Evolutionary conservation across 2,888 invertebrate species (phyloP), one percentile per base, ranked within the genome.

Genomic region (Heliconius ethilla): DNA sequence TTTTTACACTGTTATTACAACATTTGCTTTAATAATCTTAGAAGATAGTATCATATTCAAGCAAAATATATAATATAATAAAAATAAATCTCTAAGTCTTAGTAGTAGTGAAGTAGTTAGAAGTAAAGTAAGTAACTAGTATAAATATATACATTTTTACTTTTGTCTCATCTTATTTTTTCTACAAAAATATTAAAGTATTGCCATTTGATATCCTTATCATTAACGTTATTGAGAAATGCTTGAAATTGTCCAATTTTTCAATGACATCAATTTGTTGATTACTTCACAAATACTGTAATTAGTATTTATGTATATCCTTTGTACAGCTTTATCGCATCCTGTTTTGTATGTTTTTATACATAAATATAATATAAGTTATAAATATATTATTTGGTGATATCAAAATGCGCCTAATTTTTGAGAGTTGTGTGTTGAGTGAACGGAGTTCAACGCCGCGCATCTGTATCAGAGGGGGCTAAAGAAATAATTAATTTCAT

Each of bases 331-430:
- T 63, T 80, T 81, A 81, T 81, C 79, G 75, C 81, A 79, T 81
- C 81, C 81, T 81, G 81, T 81, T 76, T 76, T 70, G 29, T 29
- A 75, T 67, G 63, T 74, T 75, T 75, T 74, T 63, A 70, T 62
- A 62, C 18, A 59, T 33, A 59, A 59, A 59, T 67, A 79, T 25
- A 25, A 33, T 25, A 29, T 25, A 62, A 6, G 0, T n/a, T 62
- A 62, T 22, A 27, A 73, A n/a, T 63, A 74, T 25, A 27, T 15
- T 2, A 33, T 33, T 72, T n/a, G 7, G n/a, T 59, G 1, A 59
- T 29, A 70, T 18, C n/a, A 4, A 27, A 4, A 37, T 67, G n/a
- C 59, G 10, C n/a, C 22, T 7, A 51, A 51, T 22, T 51, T 51
- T 22, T 3, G 7, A 9, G 6, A 22, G 10, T 18, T 22, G 0